A percentile compares a stretch with the other conserved stretches of the same genome.
Evolutionary conservation across 2,113 vertebrate genomes (phyloP).

Genomic region (Bos indicus): DNA sequence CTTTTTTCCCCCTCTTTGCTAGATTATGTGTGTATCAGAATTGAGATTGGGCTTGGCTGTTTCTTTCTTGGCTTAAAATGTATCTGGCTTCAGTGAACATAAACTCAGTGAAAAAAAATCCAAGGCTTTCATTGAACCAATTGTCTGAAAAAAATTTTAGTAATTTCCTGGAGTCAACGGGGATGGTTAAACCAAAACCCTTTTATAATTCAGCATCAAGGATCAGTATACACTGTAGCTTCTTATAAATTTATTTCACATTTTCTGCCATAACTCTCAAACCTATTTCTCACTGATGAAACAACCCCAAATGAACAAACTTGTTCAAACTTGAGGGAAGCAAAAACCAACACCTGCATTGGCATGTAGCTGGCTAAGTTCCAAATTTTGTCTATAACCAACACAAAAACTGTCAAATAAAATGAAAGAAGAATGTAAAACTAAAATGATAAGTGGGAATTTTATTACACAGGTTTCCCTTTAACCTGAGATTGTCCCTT

Average conservation of each 20-base stretch:
- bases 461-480: background rate
- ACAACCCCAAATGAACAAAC: background rate
- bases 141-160: background rate
- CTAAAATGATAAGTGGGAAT: background rate
- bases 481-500: background rate
- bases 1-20: background rate
- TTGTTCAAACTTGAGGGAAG: background rate
- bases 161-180: background rate
- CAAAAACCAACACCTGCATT: background rate
- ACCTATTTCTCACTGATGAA: background rate
- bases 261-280: background rate
- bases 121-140: background rate
- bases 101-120: background rate
- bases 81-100: background rate
- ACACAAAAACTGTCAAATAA: background rate
- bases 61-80: background rate
- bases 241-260: background rate
- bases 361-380: background rate
- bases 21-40: background rate
- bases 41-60: background rate
- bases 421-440: background rate
- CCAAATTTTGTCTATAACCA: background rate
- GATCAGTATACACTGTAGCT: background rate
- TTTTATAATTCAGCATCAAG: background rate
- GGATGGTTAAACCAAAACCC: background rate